These are phyloP conservation scores for Muscicapa adusta DNA, from an alignment of 2,113 vertebrate species.

Conservation along the genomic window DNA sequence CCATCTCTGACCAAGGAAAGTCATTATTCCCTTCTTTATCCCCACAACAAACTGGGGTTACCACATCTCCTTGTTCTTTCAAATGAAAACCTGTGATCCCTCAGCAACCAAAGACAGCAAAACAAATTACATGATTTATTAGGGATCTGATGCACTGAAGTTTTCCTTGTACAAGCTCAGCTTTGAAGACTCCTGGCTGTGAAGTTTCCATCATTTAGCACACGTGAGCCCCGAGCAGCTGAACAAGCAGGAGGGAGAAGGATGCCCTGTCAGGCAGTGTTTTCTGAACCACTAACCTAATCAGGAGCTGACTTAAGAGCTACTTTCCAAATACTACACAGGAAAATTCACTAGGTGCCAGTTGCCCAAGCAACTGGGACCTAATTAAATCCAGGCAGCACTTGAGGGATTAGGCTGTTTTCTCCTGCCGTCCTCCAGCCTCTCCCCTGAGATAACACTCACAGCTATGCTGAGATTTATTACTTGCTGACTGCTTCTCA, in stretches of 20 bases:
- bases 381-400: conserved; percentile 35
- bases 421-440: neutral
- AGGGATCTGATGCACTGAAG: neutral
- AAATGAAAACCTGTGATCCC: neutral
- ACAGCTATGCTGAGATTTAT: neutral
- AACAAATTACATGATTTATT: neutral
- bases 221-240: neutral
- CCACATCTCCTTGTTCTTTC: neutral
- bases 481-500: conserved; percentile 10
- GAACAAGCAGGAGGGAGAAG: neutral
- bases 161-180: neutral
- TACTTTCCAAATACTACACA: neutral
- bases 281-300: neutral
- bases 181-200: neutral
- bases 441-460: conserved; percentile 40
- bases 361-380: conserved; percentile 37
- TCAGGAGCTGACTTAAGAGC: neutral
- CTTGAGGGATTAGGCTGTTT: conserved; percentile 3
- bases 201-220: neutral
- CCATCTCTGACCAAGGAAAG: neutral
- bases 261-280: neutral
- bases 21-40: neutral
- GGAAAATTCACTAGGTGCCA: neutral
- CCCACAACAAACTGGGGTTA: neutral
- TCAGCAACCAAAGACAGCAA: neutral